A percentile compares a stretch with the other conserved stretches of the same genome.
Conservation (phyloP, 2,113 vertebrate species). For the Lutjanus erythropterus region DNA sequence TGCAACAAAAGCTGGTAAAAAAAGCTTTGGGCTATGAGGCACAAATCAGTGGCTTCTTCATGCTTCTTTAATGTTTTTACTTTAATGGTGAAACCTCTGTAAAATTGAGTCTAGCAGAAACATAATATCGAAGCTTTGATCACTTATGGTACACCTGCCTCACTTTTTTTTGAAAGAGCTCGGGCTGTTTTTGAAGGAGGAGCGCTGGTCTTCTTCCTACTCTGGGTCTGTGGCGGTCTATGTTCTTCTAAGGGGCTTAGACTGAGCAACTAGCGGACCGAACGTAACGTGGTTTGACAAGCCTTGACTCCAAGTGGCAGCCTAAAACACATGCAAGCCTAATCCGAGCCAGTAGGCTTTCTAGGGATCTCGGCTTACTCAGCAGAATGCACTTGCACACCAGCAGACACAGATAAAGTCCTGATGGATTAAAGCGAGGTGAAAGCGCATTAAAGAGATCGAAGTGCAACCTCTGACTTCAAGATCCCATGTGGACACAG, state of each 20-base stretch:
- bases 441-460: conserved; percentile 25
- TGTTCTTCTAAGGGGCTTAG: conserved; percentile 69
- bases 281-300: conserved; percentile 65
- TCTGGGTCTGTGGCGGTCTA: conserved; percentile 12
- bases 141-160: background rate
- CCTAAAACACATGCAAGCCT: conserved; percentile 53
- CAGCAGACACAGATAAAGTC: background rate
- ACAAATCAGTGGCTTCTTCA: conserved; percentile 1
- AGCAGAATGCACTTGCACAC: conserved; percentile 35
- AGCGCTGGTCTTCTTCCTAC: background rate
- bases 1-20: conserved; percentile 20
- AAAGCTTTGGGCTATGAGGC: conserved; percentile 1
- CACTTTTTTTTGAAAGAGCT: conserved; percentile 14
- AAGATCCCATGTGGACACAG: background rate
- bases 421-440: background rate
- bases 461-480: conserved; percentile 23
- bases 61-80: background rate
- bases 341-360: conserved; percentile 58
- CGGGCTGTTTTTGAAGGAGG: conserved; percentile 19
- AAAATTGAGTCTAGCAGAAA: conserved; percentile 10
- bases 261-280: conserved; percentile 39
- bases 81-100: conserved; percentile 8
- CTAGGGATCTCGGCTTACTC: conserved; percentile 44
- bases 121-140: conserved; percentile 36
- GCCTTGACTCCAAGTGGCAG: conserved; percentile 54